Percentiles rank a stretch among this genome's conserved stretches.
These are phyloP conservation scores for Drosophila willistoni DNA, from an alignment of 1,140 invertebrate species.

Conservation along the genomic window DNA sequence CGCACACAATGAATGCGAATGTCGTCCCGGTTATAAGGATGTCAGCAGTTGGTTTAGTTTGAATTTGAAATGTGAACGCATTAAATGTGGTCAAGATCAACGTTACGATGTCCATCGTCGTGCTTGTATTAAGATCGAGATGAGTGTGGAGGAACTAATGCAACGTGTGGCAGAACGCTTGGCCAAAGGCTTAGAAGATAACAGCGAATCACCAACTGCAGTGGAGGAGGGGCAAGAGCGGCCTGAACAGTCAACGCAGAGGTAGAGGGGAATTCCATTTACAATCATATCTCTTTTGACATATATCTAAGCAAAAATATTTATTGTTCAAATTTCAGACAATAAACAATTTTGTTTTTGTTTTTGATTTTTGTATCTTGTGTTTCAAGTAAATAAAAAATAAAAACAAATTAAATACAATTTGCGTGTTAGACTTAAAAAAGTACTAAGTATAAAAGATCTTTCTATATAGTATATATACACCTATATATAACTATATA, in stretches of 20 bases:
- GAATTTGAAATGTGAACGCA: conserved; percentile 61
- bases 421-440: conserved; percentile 43
- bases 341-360: conserved; percentile 47
- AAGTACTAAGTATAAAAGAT: conserved; percentile 44
- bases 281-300: background rate
- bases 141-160: conserved; percentile 80
- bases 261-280: background rate
- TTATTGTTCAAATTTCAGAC: conserved; percentile 65
- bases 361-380: background rate
- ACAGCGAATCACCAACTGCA: conserved; percentile 25
- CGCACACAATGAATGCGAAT: conserved; percentile 69
- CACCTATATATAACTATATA: too few relatives aligned
- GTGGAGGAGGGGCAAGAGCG: conserved; percentile 5
- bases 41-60: conserved; percentile 69
- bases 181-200: conserved; percentile 49
- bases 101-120: conserved; percentile 57
- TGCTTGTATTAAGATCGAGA: conserved; percentile 70
- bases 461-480: conserved; percentile 11
- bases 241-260: background rate
- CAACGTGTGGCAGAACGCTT: conserved; percentile 67
- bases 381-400: conserved; percentile 68
- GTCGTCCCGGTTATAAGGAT: conserved; percentile 67
- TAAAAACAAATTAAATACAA: conserved; percentile 50
- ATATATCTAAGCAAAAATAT: conserved; percentile 41
- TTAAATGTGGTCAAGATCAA: conserved; percentile 69